These are phyloP conservation scores for Drosophila subsilvestris DNA, from an alignment of 2,888 invertebrate genomes.

Conservation along the genomic window DNA sequence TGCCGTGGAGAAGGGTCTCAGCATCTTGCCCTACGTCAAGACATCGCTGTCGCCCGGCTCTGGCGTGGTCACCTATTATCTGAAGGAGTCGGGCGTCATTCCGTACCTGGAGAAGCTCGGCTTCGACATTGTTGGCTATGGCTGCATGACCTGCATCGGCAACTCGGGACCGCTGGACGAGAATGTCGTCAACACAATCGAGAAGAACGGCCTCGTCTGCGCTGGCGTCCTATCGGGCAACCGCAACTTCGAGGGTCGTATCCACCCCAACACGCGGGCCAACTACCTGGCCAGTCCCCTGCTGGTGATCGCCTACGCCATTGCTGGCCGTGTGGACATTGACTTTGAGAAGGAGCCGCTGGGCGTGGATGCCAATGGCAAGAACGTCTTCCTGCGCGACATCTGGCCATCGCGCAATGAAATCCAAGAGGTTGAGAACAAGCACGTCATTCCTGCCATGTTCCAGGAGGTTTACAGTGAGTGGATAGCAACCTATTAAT, in stretches of 20 bases:
- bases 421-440: slow-evolving; percentile 94
- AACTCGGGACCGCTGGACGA: slow-evolving; percentile 98
- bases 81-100: slow-evolving; percentile 94
- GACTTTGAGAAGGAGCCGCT: slow-evolving; percentile 95
- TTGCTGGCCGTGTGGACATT: slow-evolving; percentile 97
- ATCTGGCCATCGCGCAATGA: slow-evolving; percentile 97
- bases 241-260: slow-evolving; percentile 98
- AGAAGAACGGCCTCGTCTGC: slow-evolving; percentile 97
- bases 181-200: slow-evolving; percentile 95
- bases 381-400: slow-evolving; percentile 92
- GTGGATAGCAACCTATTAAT: slow-evolving; percentile 21
- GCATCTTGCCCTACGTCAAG: slow-evolving; percentile 96
- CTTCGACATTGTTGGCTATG: slow-evolving; percentile 98
- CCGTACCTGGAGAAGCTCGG: slow-evolving; percentile 94
- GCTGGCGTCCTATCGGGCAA: slow-evolving; percentile 98
- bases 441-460: slow-evolving; percentile 97
- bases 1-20: slow-evolving; percentile 95
- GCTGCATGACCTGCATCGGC: slow-evolving; percentile 99
- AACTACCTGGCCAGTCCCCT: slow-evolving; percentile 99
- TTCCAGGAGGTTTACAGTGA: slow-evolving; percentile 90
- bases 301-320: slow-evolving; percentile 98
- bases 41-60: slow-evolving; percentile 98
- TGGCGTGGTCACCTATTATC: slow-evolving; percentile 94
- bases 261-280: slow-evolving; percentile 98
- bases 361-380: slow-evolving; percentile 89